These are phyloP conservation scores for Podarcis siculus DNA, from an alignment of 2,797 vertebrate species.

Conservation along the genomic window DNA sequence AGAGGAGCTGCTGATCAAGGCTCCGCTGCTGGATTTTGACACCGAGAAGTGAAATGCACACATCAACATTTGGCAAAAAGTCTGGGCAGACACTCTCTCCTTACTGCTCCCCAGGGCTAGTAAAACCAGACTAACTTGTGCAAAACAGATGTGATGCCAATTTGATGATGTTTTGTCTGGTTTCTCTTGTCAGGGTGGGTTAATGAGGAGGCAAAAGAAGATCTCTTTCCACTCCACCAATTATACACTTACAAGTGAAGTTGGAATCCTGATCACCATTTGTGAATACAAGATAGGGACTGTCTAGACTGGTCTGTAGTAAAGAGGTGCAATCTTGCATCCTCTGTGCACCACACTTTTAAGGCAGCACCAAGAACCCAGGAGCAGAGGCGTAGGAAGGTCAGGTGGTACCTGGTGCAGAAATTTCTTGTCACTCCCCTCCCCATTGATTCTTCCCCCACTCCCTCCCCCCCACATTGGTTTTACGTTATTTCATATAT, in stretches of 20 bases:
- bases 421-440: no score
- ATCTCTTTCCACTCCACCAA: slow-evolving; percentile 13
- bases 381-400: not conserved
- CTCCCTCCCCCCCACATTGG: no score
- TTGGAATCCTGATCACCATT: not conserved
- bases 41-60: not conserved
- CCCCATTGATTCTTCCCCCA: no score
- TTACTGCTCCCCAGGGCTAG: not conserved
- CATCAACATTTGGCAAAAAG: not conserved
- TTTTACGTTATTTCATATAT: no score
- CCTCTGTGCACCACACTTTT: not conserved
- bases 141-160: not conserved
- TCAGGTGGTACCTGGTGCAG: no score
- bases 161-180: slow-evolving; percentile 16
- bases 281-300: not conserved
- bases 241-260: not conserved
- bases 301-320: not conserved
- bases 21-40: not conserved
- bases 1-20: not conserved
- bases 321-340: not conserved
- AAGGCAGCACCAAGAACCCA: not conserved
- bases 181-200: not conserved
- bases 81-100: not conserved
- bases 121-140: slow-evolving; percentile 1
- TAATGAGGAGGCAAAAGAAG: slow-evolving; percentile 20